Percentiles rank a stretch among this genome's conserved stretches.
phyloP scores from a whole-genome alignment of 2,113 vertebrate species.

The Cyprinodon variegatus region DNA sequence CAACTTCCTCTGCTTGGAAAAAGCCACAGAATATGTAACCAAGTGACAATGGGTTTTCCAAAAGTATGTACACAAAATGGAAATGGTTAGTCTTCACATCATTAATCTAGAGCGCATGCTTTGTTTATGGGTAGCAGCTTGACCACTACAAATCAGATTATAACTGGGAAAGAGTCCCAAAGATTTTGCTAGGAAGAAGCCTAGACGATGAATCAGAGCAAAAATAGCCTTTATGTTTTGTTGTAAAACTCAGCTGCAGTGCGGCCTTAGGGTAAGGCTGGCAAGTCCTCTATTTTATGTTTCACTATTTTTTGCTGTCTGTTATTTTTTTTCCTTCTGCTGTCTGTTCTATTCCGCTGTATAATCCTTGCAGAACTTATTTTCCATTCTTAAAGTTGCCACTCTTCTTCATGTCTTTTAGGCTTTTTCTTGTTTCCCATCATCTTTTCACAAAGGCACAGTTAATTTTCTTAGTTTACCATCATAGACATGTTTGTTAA shows the following conservation, averaged over 20 bases:
- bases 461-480: background rate
- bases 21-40: slow-evolving; percentile 21
- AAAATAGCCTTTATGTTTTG: slow-evolving; percentile 61
- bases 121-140: slow-evolving; percentile 76
- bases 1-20: slow-evolving; percentile 20
- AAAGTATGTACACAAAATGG: slow-evolving; percentile 23
- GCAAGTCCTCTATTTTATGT: slow-evolving; percentile 51
- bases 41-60: slow-evolving; percentile 18
- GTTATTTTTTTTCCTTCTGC: background rate
- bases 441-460: background rate
- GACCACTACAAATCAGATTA: slow-evolving; percentile 67
- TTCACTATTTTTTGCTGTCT: background rate
- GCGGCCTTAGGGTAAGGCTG: slow-evolving; percentile 34
- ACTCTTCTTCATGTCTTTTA: background rate
- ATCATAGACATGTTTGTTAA: background rate
- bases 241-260: slow-evolving; percentile 48
- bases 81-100: slow-evolving; percentile 25
- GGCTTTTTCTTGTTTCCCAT: background rate
- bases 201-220: slow-evolving; percentile 59
- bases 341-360: slow-evolving; percentile 11
- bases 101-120: slow-evolving; percentile 60
- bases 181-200: slow-evolving; percentile 24
- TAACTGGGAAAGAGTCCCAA: slow-evolving; percentile 43
- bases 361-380: slow-evolving; percentile 32
- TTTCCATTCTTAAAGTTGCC: slow-evolving; percentile 6